Evolutionary conservation across 1,140 invertebrate genomes (phyloP).

Genomic region (Drosophila paulistorum): DNA sequence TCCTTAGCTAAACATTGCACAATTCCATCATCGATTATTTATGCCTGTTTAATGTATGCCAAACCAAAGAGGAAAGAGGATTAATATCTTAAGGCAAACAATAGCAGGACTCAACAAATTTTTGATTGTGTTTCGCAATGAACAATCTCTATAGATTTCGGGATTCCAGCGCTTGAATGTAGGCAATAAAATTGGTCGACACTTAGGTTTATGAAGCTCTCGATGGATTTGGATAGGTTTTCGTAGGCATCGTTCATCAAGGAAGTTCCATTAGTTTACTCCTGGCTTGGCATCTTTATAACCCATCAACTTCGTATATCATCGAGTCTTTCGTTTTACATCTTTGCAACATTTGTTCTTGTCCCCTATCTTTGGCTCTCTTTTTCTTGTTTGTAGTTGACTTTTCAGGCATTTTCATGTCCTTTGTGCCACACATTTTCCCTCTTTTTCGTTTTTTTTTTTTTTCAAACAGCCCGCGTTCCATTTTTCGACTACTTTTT

Average conservation of each 20-base stretch:
- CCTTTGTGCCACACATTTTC: slow-evolving; percentile 73
- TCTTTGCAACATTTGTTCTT: not conserved
- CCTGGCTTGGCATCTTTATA: slow-evolving; percentile 28
- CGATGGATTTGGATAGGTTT: not conserved
- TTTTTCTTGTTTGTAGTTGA: slow-evolving; percentile 31
- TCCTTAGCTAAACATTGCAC: too few species aligned
- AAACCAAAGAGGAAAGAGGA: too few species aligned
- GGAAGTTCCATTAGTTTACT: slow-evolving; percentile 18
- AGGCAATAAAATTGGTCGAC: not conserved
- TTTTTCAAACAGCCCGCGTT: slow-evolving; percentile 24
- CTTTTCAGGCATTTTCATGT: slow-evolving; percentile 42
- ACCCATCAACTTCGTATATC: slow-evolving; percentile 16
- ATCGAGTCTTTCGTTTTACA: slow-evolving; percentile 15
- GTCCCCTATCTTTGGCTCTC: not conserved
- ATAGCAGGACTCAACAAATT: too few species aligned
- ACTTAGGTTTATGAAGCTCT: not conserved
- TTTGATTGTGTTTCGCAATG: too few species aligned
- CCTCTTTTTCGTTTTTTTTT: slow-evolving; percentile 20
- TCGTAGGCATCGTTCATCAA: not conserved
- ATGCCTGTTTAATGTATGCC: too few species aligned
- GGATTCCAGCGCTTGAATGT: not conserved
- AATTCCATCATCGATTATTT: too few species aligned
- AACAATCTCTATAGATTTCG: not conserved
- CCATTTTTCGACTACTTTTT: slow-evolving; percentile 46
- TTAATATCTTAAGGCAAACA: too few species aligned